These are phyloP conservation scores for Lapara coniferarum DNA, from an alignment of 2,888 invertebrate species.

Conservation along the genomic window DNA sequence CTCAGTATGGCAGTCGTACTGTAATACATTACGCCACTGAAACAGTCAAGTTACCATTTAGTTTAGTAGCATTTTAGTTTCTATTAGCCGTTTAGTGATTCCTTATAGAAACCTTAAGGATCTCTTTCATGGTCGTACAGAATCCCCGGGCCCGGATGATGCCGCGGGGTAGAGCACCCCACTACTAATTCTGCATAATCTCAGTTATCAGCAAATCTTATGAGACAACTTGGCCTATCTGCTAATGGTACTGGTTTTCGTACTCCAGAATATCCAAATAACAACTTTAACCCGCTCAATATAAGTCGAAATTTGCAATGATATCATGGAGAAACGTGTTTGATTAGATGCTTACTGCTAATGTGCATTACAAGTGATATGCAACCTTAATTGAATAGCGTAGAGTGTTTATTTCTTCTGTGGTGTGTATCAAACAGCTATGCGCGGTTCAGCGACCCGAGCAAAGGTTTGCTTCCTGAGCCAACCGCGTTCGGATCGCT, in stretches of 20 bases:
- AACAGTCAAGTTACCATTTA: no score
- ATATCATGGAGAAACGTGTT: slow-evolving; percentile 56
- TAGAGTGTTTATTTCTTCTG: slow-evolving; percentile 44
- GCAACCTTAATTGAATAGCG: slow-evolving; percentile 30
- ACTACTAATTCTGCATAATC: slow-evolving; percentile 39
- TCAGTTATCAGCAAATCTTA: slow-evolving; percentile 62
- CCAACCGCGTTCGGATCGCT: slow-evolving; percentile 13
- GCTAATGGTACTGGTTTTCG: slow-evolving; percentile 63
- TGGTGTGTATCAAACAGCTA: slow-evolving; percentile 51
- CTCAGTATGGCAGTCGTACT: no score
- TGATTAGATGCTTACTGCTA: slow-evolving; percentile 65
- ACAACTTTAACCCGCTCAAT: slow-evolving; percentile 33
- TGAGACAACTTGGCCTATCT: slow-evolving; percentile 60
- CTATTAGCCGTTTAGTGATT: no score
- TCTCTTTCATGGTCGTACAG: no score
- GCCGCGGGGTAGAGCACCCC: slow-evolving; percentile 27
- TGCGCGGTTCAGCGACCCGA: slow-evolving; percentile 65
- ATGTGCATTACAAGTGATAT: slow-evolving; percentile 29
- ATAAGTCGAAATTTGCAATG: slow-evolving; percentile 40
- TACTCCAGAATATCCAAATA: slow-evolving; percentile 41
- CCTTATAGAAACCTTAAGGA: no score
- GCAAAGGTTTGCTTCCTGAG: slow-evolving; percentile 62
- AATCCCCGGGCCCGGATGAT: neutral
- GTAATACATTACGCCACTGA: no score
- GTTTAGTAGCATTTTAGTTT: no score